A percentile compares a stretch with the other conserved stretches of the same genome.
Evolutionary conservation across 2,888 invertebrate species (phyloP).

Genomic region (Augochlorella aurata): DNA sequence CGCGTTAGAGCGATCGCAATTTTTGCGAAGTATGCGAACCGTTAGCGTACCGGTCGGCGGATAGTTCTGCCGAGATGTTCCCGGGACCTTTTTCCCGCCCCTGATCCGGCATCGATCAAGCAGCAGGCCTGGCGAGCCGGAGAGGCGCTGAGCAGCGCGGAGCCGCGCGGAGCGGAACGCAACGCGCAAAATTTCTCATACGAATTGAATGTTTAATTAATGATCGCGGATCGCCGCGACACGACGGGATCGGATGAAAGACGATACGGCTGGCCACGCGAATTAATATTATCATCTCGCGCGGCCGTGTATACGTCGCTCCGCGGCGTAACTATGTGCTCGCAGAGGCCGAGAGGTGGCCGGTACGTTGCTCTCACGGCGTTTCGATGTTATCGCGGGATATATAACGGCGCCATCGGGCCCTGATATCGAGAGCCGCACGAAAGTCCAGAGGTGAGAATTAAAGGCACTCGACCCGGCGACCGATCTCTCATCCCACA

Average conservation of each 20-base stretch:
- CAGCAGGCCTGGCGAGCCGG: conserved; percentile 1
- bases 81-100: conserved; percentile 24
- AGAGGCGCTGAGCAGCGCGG: background rate
- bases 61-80: conserved; percentile 25
- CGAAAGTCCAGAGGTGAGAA: conserved; percentile 64
- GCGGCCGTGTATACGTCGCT: conserved; percentile 39
- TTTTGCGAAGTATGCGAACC: conserved; percentile 29
- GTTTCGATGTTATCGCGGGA: conserved; percentile 66
- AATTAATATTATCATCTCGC: conserved; percentile 62
- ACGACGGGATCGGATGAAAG: conserved; percentile 53
- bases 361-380: conserved; percentile 58
- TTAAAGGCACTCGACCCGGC: conserved; percentile 59
- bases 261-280: conserved; percentile 44
- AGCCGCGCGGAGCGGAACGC: conserved; percentile 5
- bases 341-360: conserved; percentile 11
- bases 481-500: conserved; percentile 47
- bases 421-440: conserved; percentile 56
- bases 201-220: conserved; percentile 64
- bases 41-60: conserved; percentile 32
- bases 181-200: conserved; percentile 52
- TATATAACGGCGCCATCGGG: conserved; percentile 66
- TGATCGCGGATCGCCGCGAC: conserved; percentile 44
- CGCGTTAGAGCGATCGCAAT: conserved; percentile 18
- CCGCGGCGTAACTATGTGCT: conserved; percentile 46
- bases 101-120: conserved; percentile 48